Evolutionary conservation across 2,797 vertebrate genomes (phyloP), one percentile per base, ranked within the genome.

Genomic region (Onychomys leucogaster): DNA sequence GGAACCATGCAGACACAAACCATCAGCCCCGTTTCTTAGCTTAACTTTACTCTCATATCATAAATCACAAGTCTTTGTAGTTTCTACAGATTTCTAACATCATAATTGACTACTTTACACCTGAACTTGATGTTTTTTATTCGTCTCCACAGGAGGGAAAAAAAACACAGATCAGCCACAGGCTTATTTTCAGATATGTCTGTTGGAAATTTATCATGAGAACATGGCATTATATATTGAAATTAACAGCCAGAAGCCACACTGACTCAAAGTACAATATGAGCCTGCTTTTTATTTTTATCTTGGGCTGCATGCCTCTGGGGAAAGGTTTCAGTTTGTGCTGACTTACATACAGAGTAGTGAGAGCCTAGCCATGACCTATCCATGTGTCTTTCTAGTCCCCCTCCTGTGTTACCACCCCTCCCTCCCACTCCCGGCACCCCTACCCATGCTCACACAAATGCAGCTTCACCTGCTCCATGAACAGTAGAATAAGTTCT

Each of bases 91-190:
- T 71, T 78, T 96, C 93, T 84, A 96, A 96, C 91, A 95, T 89
- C 57, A 41, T 95, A 89, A 91, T 91, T 87, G 91, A 91, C 71
- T 83, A 78, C 57, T 94, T 97, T 85, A 93, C 12, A 96, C 95
- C 93, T 95, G 89, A 96, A 94, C 43, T 80, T 86, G 75, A 96
- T 96, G 89, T 92, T 95, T 92, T 95, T 97, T 94, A 97, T 95
- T 97, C 91, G 94, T 95, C 71, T 91, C 83, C 83, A 85, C 94
- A 93, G 34, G 94, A 95, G 80, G 84, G 78, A 94, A 91, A 37
- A 61, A n/a, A 27, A 89, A 34, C 1, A 96, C 67, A 78, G 76
- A 95, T 94, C 78, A 85, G 89, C 89, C 71, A 83, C 46, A 85
- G 91, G 95, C 87, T 96, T 97, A 96, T 95, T 96, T 97, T 96